Conservation (phyloP, 2,797 vertebrate genomes). For the Melopsittacus undulatus region DNA sequence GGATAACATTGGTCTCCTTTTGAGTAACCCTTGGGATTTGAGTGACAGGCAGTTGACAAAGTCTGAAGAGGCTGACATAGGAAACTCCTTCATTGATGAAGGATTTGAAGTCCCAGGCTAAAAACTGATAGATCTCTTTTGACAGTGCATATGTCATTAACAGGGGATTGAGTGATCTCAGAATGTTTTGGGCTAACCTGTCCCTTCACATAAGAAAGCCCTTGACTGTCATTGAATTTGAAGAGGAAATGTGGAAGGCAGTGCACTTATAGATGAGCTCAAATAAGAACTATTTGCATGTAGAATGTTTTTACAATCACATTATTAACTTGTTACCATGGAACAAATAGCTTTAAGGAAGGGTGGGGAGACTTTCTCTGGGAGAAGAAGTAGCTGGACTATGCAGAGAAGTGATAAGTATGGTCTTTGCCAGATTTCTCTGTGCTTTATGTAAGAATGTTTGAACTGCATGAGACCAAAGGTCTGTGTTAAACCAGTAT, state of each 20-base stretch:
- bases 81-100: background rate
- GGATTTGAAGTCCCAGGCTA: slow-evolving; percentile 1
- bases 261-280: background rate
- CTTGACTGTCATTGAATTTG: background rate
- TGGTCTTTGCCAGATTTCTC: background rate
- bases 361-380: background rate
- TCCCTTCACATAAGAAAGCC: background rate
- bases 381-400: background rate
- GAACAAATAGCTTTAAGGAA: background rate
- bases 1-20: background rate
- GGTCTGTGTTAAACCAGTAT: background rate
- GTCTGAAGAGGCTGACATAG: background rate
- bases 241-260: background rate
- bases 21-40: background rate
- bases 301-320: background rate
- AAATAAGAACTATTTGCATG: background rate
- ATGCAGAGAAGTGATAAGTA: background rate
- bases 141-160: slow-evolving; percentile 29
- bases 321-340: background rate
- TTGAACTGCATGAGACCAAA: background rate
- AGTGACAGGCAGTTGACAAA: background rate
- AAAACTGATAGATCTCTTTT: slow-evolving; percentile 32
- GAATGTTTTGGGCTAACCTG: background rate
- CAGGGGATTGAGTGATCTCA: background rate
- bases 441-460: background rate